Evolutionary conservation across 1,140 invertebrate genomes (phyloP), one percentile per base, ranked within the genome.

Genomic region (Adelges cooleyi): DNA sequence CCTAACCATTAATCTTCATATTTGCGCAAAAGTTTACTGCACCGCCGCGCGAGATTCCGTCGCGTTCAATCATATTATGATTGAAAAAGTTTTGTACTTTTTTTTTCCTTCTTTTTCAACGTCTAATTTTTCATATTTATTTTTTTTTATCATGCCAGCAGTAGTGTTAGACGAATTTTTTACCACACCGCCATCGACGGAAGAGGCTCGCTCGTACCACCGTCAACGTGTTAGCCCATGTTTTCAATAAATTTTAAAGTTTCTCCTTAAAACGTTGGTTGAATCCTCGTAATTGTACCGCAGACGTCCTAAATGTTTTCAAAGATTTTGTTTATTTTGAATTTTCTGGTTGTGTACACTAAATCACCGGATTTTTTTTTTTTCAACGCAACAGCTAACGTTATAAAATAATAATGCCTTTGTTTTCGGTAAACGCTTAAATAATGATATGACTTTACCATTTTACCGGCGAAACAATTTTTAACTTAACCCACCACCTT

Each of bases 61-160:
- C 22, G 56, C 56, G 38, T 62, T 62, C 56, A 62, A 62, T 62
- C 56, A 62, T 46, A 46, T 62, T 48, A 46, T 48, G 56, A 62
- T 62, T 62, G 56, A 62, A 62, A 62, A 62, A 62, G 22, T 62
- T 62, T 62, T 25, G 25, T 62, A 9, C 29, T 62, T 62, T 62
- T 44, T 44, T 44, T 44, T 44, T 48, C n/a, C 46, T 62, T 62
- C n/a, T 62, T 62, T 62, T 29, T 62, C 56, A 46, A 33, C 38
- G 56, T 40, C 56, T 62, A 62, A 62, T 62, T 62, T 62, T 62
- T 62, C 38, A 44, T 42, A n/a, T n/a, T 40, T 42, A 42, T 44
- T 42, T 33, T 33, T 33, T 33, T 33, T 33, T 33, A 33, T 27
- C 42, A 54, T 54, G 36, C 36, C 53, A 42, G 22, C 42, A 9